Base-by-base conservation (phyloP, 1,140 invertebrate genomes). In the Calosoma granatense region DNA sequence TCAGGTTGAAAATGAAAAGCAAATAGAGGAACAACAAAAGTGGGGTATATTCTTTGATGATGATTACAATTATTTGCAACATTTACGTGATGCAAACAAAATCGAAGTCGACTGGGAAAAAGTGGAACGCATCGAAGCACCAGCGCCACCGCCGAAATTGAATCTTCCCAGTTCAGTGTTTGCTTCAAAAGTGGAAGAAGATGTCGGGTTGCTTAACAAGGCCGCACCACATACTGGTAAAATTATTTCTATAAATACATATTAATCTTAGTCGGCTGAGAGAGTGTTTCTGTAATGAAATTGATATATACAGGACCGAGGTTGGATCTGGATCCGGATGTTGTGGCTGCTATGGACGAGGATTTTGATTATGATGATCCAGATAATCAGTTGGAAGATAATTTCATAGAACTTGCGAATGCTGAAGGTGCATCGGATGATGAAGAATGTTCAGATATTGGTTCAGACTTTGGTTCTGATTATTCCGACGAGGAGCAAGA, bases 1-100 rank as follows among this genome's bases (percentile, higher is more conserved):
- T n/a, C n/a, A 36, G 26, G 26, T 36, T 36, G 56, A 14, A 17
- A 41, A 56, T 57, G 59, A 63, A 47, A 61, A 66, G 58, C 64
- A 60, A n/a, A 83, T 80, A 65, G 85, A 92, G 65, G 90, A 96
- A 65, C 83, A 90, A 64, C 72, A 79, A 21, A 94, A 95, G 72
- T 97, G 84, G 81, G 94, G 94, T n/a, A 86, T 98, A 54, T 95
- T 87, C 70, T 97, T 85, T 74, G 92, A 97, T 69, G 94, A 98
- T 75, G 90, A 97, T 62, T 98, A 97, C 69, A 83, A 98, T 69
- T 98, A 98, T 68, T 72, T 97, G 59, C 90, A 97, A 72, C 93
- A 98, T 80, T 76, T 98, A 51, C 84, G 83, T 66, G 86, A 91
- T 64, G 76, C 73, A 55, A 79, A 72, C 63, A 74, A 77, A 60